phyloP scores from a whole-genome alignment of 2,888 invertebrate genomes.

The Cephus rjabovi region DNA sequence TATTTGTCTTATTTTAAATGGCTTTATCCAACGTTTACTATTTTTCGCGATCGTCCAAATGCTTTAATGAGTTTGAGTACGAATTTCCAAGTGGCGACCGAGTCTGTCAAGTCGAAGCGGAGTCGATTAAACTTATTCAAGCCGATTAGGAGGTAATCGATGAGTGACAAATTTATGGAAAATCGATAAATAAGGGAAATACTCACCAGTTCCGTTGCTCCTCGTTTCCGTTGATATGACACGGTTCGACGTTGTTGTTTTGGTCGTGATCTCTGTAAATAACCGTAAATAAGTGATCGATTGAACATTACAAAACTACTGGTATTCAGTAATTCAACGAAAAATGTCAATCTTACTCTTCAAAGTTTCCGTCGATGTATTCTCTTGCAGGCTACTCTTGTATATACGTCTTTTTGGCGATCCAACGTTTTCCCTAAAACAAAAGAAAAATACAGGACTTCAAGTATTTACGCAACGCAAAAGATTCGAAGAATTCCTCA shows the following conservation, averaged over 20 bases:
- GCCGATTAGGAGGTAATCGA: not conserved
- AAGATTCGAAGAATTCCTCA: slow-evolving; percentile 32
- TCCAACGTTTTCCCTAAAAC: slow-evolving; percentile 74
- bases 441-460: slow-evolving; percentile 59
- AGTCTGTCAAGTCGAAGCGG: not conserved
- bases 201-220: slow-evolving; percentile 58
- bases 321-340: not conserved
- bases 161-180: not conserved
- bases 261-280: slow-evolving; percentile 55
- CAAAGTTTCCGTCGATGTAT: slow-evolving; percentile 67
- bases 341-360: slow-evolving; percentile 62
- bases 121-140: not conserved
- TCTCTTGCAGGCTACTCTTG: slow-evolving; percentile 67
- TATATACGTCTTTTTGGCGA: slow-evolving; percentile 71
- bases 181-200: not conserved
- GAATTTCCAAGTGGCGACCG: not conserved
- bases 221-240: slow-evolving; percentile 47
- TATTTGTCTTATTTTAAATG: not conserved
- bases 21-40: not conserved
- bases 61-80: not conserved
- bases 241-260: slow-evolving; percentile 50
- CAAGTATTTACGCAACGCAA: slow-evolving; percentile 44
- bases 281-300: not conserved
- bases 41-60: no score
- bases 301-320: slow-evolving; percentile 1